Percentiles rank a stretch among this genome's conserved stretches.
Evolutionary conservation across 2,797 vertebrate species (phyloP).

Genomic region (Peromyscus eremicus): DNA sequence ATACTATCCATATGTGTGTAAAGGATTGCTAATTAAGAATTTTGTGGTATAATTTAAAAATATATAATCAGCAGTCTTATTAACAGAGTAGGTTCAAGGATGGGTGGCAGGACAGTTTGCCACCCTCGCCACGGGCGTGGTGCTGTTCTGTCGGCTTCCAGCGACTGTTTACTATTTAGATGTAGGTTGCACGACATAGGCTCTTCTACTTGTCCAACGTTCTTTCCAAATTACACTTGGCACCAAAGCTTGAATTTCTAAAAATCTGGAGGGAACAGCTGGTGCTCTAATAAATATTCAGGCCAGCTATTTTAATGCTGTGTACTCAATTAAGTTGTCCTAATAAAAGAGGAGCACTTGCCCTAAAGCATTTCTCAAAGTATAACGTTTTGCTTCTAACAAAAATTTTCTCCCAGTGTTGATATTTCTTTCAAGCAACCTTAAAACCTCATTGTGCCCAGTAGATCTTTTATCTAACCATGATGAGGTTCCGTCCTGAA

Average conservation of each 20-base stretch:
- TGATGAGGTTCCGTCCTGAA: background rate
- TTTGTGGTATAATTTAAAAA: constrained; percentile 49
- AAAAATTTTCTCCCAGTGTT: constrained; percentile 73
- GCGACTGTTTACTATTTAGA: constrained; percentile 63
- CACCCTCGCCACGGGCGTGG: background rate
- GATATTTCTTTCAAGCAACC: constrained; percentile 64
- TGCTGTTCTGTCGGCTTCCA: constrained; percentile 11
- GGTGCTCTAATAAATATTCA: constrained; percentile 78
- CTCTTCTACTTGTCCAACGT: constrained; percentile 60
- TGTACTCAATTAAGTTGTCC: constrained; percentile 80
- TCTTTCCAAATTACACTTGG: constrained; percentile 71
- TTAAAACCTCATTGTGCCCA: constrained; percentile 72
- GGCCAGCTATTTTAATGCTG: constrained; percentile 75
- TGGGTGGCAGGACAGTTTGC: constrained; percentile 19
- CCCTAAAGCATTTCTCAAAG: constrained; percentile 72
- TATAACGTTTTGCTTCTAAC: constrained; percentile 75
- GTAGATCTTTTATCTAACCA: constrained; percentile 53
- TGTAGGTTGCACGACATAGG: constrained; percentile 26
- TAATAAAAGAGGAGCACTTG: constrained; percentile 78
- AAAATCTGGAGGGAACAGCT: constrained; percentile 81
- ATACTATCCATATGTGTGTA: background rate
- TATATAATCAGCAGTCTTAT: constrained; percentile 4
- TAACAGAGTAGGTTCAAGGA: constrained; percentile 37
- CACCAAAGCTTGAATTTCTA: constrained; percentile 66
- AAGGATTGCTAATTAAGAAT: constrained; percentile 42